Evolutionary conservation across 1,140 invertebrate species (phyloP), one percentile per base, ranked within the genome.

Genomic region (Melitaea cinxia): DNA sequence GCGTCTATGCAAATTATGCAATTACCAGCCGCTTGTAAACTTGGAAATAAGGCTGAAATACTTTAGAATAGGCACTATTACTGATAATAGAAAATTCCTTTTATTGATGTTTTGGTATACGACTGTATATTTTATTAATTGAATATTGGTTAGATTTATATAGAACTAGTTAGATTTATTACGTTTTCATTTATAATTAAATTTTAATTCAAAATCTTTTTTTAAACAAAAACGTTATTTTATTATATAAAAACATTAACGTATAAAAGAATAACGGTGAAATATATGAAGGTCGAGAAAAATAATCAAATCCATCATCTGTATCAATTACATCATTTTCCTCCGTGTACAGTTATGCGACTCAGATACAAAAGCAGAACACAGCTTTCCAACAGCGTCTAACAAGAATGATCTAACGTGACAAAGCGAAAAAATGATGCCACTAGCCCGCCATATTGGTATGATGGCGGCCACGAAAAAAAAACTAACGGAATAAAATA

Each of bases 401-500:
- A 88, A 90, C 85, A 83, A 89, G 88, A 91, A 89, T 91, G 88
- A 91, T 91, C 88, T 91, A 91, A 91, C 88, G 85, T 89, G 88
- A 91, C 88, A 83, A 84, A 87, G 86, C 85, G 80, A 88, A 88
- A 88, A 91, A 91, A 89, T 84, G 78, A 89, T 89, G 84, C 88
- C 85, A 86, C 81, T 79, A 76, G 75, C 72, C 88, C 79, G 83
- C 83, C 84, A 83, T 87, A 83, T 88, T 85, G 79, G 79, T 84
- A 78, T 88, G 85, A 88, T 88, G 83, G 77, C 85, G 77, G 80
- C 84, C 80, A 80, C 83, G n/a, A 47, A n/a, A 88, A 91, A 91
- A 90, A 91, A 91, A 88, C 78, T 91, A 91, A 91, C 88, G 85
- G 88, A 87, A 89, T 91, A 91, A 91, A 91, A 91, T 91, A 87